Percentiles rank a stretch among this genome's conserved stretches.
These are phyloP conservation scores for Patella pellucida DNA, from an alignment of 2,888 invertebrate species.

Conservation along the genomic window DNA sequence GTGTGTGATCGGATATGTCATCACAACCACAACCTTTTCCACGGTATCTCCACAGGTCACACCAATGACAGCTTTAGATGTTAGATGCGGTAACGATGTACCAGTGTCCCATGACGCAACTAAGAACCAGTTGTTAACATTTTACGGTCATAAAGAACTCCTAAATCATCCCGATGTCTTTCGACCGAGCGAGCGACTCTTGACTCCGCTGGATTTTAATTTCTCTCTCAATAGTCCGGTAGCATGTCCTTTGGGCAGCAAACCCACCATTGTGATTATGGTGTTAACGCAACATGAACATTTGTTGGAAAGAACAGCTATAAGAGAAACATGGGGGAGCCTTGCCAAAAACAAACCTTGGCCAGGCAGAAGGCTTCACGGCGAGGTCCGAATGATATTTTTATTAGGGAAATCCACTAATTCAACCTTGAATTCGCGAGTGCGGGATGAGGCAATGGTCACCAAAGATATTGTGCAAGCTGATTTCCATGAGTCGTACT, in stretches of 20 bases:
- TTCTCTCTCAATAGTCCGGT: neutral
- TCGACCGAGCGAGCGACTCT: neutral
- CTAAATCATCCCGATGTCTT: neutral
- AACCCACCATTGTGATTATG: neutral
- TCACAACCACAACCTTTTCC: too few species aligned
- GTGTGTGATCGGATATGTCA: too few species aligned
- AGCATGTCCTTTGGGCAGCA: neutral
- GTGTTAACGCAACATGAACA: neutral
- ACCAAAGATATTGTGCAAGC: constrained; percentile 8
- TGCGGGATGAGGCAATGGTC: neutral
- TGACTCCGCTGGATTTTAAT: neutral
- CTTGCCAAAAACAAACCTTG: neutral
- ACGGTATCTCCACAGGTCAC: too few species aligned
- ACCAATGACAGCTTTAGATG: too few species aligned
- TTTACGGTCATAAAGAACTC: neutral
- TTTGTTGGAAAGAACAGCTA: neutral
- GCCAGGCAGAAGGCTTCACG: neutral
- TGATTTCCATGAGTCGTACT: constrained; percentile 12
- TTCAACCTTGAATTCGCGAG: neutral
- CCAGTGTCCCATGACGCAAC: too few species aligned
- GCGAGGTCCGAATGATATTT: constrained; percentile 1
- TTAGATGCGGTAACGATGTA: too few species aligned
- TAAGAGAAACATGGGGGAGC: neutral
- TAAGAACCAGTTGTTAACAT: neutral
- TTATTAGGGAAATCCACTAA: neutral